Evolutionary conservation across 2,888 invertebrate species (phyloP).

Genomic region (Halocaridina rubra): DNA sequence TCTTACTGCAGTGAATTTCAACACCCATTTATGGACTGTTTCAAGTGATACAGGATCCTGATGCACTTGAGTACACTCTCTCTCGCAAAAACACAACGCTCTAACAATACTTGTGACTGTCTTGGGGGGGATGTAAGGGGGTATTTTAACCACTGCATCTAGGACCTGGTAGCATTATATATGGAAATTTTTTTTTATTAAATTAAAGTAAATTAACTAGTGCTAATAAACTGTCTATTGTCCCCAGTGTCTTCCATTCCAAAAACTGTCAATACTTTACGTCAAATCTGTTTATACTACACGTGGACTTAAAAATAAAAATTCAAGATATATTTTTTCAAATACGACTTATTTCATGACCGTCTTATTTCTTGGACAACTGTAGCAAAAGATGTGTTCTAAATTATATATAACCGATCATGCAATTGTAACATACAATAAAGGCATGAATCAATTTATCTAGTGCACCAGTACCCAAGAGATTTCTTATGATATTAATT

Average conservation of each 20-base stretch:
- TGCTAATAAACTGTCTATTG: too few relatives aligned
- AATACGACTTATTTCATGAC: not conserved
- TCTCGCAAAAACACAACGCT: too few relatives aligned
- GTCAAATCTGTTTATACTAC: too few relatives aligned
- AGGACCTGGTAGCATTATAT: too few relatives aligned
- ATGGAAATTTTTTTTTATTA: too few relatives aligned
- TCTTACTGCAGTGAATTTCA: conserved; percentile 5
- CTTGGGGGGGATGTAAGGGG: too few relatives aligned
- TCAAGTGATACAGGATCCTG: not conserved
- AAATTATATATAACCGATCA: not conserved
- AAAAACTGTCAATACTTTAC: too few relatives aligned
- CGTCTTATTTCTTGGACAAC: not conserved
- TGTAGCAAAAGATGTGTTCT: not conserved
- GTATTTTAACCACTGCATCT: too few relatives aligned
- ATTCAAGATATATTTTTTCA: not conserved
- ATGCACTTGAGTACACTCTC: not conserved
- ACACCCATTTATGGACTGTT: conserved; percentile 33
- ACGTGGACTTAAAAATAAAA: too few relatives aligned
- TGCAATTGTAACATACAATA: not conserved
- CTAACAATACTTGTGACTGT: too few relatives aligned
- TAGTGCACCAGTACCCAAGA: not conserved
- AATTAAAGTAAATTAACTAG: too few relatives aligned
- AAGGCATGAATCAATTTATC: not conserved
- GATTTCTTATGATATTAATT: not conserved
- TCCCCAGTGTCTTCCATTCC: too few relatives aligned